Evolutionary conservation across 2,888 invertebrate species (phyloP).

Genomic region (Anarsia innoxiella): DNA sequence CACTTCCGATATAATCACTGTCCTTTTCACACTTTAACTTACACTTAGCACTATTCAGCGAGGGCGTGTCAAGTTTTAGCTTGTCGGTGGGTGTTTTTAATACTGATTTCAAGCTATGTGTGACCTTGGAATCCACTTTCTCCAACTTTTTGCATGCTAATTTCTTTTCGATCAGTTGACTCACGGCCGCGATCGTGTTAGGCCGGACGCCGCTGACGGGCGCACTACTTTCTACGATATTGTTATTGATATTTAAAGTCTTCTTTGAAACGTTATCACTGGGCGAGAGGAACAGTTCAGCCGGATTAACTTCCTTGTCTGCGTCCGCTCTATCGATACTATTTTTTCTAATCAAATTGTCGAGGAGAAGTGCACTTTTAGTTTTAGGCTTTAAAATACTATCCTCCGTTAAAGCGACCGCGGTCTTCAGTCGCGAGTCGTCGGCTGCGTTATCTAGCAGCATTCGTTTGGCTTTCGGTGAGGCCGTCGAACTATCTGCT

Average conservation of each 20-base stretch:
- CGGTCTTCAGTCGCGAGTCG: conserved; percentile 41
- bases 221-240: conserved; percentile 52
- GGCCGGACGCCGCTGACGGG: conserved; percentile 47
- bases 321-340: conserved; percentile 70
- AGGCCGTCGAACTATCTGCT: conserved; percentile 35
- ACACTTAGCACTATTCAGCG: conserved; percentile 9
- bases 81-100: conserved; percentile 52
- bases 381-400: conserved; percentile 49
- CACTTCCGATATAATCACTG: conserved; percentile 6
- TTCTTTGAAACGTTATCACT: conserved; percentile 58
- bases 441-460: conserved; percentile 42
- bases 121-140: conserved; percentile 57
- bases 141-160: conserved; percentile 56
- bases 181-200: conserved; percentile 56
- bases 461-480: conserved; percentile 45
- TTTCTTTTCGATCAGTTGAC: conserved; percentile 59
- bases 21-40: conserved; percentile 15
- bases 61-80: conserved; percentile 17
- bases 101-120: conserved; percentile 56
- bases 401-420: conserved; percentile 36
- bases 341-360: conserved; percentile 73
- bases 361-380: conserved; percentile 69
- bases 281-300: conserved; percentile 60
- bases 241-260: conserved; percentile 66
- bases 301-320: conserved; percentile 58